Evolutionary conservation across 2,113 vertebrate genomes (phyloP), one percentile per base, ranked within the genome.

Genomic region (Aplodontia rufa): DNA sequence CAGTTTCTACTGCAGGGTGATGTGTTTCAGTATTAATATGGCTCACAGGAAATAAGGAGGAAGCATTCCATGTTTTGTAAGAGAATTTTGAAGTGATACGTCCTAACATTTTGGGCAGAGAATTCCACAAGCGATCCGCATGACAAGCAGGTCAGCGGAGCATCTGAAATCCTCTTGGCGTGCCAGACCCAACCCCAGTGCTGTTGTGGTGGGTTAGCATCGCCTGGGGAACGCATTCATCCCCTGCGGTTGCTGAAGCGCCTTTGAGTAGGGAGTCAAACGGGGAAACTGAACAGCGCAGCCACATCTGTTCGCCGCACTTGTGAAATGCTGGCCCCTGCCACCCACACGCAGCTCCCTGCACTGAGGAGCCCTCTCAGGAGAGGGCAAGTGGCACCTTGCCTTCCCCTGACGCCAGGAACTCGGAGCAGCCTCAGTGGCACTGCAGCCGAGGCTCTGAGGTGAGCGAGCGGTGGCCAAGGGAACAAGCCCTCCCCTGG

Each of bases 261-360:
- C 75, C 42, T 88, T 82, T 32, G 17, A 11, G 62, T 37, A 51
- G 62, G 53, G 64, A 83, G 87, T 95, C 94, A 93, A 94, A 87
- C 49, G 78, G 91, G 90, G 95, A 97, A 94, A 55, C 79, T 80
- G 96, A 94, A 96, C 93, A 91, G 97, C 83, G 92, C 92, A 96
- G 92, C 90, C 95, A 93, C 97, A 95, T 94, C 94, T 94, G 92
- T 82, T 93, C 86, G 24, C 74, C 51, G 82, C 95, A 82, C 92
- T 88, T 76, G 92, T 90, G 87, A 82, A 93, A 58, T 4, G 51
- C 90, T 58, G 72, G 95, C 92, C 88, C 8, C 0, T 30, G 30
- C 20, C n/a, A n/a, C n/a, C n/a, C n/a, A n/a, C n/a, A n/a, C n/a
- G n/a, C n/a, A n/a, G n/a, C n/a, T n/a, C n/a, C n/a, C 85, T 49